Base-by-base conservation (phyloP, 2,113 vertebrate genomes). In the Macheiramphus alcinus region DNA sequence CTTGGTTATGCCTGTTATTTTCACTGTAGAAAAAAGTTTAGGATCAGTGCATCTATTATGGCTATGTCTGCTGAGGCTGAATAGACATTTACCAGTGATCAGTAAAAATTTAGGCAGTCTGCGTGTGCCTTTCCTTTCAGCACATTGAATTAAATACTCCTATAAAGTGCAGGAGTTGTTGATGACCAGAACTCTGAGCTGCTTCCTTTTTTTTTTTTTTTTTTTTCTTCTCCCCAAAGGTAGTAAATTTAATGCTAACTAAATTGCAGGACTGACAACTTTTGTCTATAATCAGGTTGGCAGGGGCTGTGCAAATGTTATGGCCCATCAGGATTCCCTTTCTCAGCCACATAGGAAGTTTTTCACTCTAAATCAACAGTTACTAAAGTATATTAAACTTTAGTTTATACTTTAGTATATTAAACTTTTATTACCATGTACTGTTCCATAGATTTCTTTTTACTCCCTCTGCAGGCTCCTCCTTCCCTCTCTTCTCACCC, bases 161-260 rank as follows among this genome's bases (percentile, higher is more conserved):
- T 32, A 27, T 5, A 31, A 84, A 80, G 40, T 80, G 34, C 26
- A 47, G 25, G 36, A 74, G 7, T 32, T 45, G 11, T 45, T 71
- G n/a, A n/a, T 82, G 81, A 15, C 32, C 61, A 82, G 22, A 38
- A 9, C 16, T 75, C 14, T 25, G 21, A 79, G 21, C 11, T 36
- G 17, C 11, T 38, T 29, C 13, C 21, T 31, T 50, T 52, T 27
- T 34, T 62, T 27, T 65, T 16, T n/a, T 36, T 38, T 21, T n/a
- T 23, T 29, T 16, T n/a, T 21, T 2, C 4, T 26, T n/a, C 27
- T 63, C 8, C 8, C 7, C 25, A 43, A 2, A 4, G 16, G 5
- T n/a, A 43, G 14, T 42, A 42, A 50, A 58, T 71, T 17, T 63
- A 67, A 19, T 59, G 25, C 47, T 63, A 19, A n/a, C 12, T 72